A percentile compares a stretch with the other conserved stretches of the same genome.
Evolutionary conservation across 30 jellyfish, hydroid and myxozoan species (phyloP).

Genomic region (Turritopsis rubra): DNA sequence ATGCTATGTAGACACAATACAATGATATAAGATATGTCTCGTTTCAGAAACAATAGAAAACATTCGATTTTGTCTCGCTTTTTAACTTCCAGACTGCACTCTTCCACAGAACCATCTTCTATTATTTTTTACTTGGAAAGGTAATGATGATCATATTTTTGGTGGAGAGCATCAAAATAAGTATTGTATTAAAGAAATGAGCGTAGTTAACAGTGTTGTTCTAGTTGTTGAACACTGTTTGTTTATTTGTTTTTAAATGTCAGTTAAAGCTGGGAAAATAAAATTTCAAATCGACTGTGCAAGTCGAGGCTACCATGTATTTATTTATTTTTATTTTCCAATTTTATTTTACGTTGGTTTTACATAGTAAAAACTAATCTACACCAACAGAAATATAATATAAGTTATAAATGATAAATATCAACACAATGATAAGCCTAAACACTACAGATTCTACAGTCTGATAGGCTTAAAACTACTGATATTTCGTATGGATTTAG

Average conservation of each 20-base stretch:
- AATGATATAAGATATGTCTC: not conserved
- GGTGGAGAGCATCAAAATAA: not conserved
- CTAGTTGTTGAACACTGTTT: not conserved
- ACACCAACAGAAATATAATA: too few relatives aligned
- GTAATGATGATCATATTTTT: not conserved
- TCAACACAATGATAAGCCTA: too few relatives aligned
- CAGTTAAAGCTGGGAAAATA: not conserved
- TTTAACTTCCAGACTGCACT: not conserved
- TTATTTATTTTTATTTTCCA: too few relatives aligned
- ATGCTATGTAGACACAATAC: not conserved
- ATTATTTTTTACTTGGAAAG: too few relatives aligned
- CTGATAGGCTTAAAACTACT: too few relatives aligned
- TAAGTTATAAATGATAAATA: too few relatives aligned
- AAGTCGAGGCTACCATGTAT: not conserved
- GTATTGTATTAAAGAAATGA: not conserved
- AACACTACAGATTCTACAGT: too few relatives aligned
- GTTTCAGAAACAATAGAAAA: not conserved
- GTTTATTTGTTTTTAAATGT: not conserved
- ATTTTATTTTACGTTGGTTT: too few relatives aligned
- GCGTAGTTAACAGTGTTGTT: not conserved
- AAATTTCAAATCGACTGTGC: not conserved
- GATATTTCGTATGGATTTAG: too few relatives aligned
- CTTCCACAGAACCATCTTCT: not conserved
- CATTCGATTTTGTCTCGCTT: not conserved
- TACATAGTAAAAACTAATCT: too few relatives aligned